Base-by-base conservation (phyloP, 1,140 invertebrate genomes). In the Tribolium madens region DNA sequence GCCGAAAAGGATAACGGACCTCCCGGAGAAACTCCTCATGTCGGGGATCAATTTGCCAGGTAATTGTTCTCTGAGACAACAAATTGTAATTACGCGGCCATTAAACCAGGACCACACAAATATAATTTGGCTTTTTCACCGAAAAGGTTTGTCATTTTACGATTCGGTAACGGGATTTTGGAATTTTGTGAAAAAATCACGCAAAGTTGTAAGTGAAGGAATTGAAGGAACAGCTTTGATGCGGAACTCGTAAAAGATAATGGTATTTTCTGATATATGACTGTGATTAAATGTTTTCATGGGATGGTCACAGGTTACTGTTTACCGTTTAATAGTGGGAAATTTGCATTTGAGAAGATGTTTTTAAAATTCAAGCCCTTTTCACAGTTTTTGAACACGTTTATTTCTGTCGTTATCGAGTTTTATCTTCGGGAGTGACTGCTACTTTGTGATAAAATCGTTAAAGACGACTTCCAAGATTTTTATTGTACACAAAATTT, bases 11-110 rank as follows among this genome's bases (percentile, higher is more conserved):
- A 88, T 89, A 81, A 83, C 83, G 10, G 88, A 89, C 79, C 81
- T 89, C 75, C 88, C 89, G 68, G 89, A 89, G 80, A 88, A 88
- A 80, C 81, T 89, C 53, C 82, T 89, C 42, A 87, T 88, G 85
- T 87, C 88, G 70, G 88, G 88, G 53, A 88, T 89, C 76, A 88
- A 89, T 84, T 83, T 89, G 80, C 88, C 89, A 86, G 89, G 89
- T 89, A 86, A 84, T 83, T 33, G 21, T 33, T 33, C 1, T 33
- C 6, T 12, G 21, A 36, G 9, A 60, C 53, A 70, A 70, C 42
- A 71, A 69, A 69, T 69, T 69, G 46, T 46, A 72, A 72, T 72
- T 72, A 72, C 47, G 12, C 1, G 53, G 1, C 6, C 17, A 12
- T 60, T 60, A 42, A 10, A 9, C 36, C 7, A n/a, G 9, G 36